phyloP scores from a whole-genome alignment of 2,888 invertebrate species.

The Epistrophe eligans region DNA sequence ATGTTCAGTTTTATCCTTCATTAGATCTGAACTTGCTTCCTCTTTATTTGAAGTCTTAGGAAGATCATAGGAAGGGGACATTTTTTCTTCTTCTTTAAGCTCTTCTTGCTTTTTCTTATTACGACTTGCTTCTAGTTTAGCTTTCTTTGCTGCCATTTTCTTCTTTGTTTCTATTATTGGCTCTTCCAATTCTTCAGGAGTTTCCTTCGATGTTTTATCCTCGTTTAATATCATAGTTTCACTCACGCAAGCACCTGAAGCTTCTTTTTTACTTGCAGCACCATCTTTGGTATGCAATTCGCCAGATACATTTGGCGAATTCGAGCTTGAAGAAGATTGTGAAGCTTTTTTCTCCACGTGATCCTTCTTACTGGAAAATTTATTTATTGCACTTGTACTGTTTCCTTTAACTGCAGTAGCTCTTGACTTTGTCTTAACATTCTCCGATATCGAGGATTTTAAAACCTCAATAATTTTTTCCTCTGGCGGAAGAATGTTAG shows the following conservation, averaged over 20 bases:
- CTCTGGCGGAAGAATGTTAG: conserved; percentile 81
- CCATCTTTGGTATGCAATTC: conserved; percentile 22
- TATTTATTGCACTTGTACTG: conserved; percentile 70
- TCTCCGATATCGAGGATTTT: conserved; percentile 84
- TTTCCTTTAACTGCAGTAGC: conserved; percentile 83
- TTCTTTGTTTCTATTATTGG: conserved; percentile 64
- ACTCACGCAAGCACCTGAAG: neutral
- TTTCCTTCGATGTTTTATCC: conserved; percentile 1
- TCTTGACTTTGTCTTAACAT: conserved; percentile 84
- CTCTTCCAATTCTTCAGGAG: conserved; percentile 32
- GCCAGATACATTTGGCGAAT: conserved; percentile 40
- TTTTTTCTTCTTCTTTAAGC: conserved; percentile 25
- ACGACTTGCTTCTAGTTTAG: conserved; percentile 70
- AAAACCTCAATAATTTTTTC: conserved; percentile 81
- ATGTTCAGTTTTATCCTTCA: conserved; percentile 9
- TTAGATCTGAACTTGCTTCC: neutral
- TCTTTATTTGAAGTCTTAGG: neutral
- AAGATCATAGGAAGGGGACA: neutral
- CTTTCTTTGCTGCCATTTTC: conserved; percentile 77
- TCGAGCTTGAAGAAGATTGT: conserved; percentile 33
- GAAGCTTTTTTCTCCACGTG: conserved; percentile 41
- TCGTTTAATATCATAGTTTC: neutral
- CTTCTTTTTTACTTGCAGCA: conserved; percentile 23
- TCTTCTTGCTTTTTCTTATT: conserved; percentile 77
- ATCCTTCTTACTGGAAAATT: conserved; percentile 42